These are phyloP conservation scores for Anaspis maculata DNA, from an alignment of 2,888 invertebrate genomes.

Conservation along the genomic window DNA sequence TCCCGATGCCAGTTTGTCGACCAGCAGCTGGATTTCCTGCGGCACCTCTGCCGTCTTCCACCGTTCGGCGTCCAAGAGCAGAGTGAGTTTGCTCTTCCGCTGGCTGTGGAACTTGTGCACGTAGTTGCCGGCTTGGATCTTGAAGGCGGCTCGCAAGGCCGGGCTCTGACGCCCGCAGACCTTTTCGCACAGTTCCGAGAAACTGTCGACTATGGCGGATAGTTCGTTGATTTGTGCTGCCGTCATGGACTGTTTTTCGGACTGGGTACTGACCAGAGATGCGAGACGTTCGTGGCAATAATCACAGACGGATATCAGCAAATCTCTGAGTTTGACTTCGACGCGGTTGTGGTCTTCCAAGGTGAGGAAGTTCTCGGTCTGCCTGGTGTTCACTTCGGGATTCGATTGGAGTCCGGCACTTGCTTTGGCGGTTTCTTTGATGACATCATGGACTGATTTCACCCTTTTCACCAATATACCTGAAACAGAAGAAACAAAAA, in stretches of 20 bases:
- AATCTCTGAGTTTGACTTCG: slow-evolving; percentile 62
- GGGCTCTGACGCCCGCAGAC: slow-evolving; percentile 67
- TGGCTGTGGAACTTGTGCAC: slow-evolving; percentile 87
- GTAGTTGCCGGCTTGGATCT: slow-evolving; percentile 83
- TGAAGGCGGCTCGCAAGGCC: slow-evolving; percentile 72
- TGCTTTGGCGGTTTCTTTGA: slow-evolving; percentile 64
- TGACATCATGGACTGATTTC: slow-evolving; percentile 64
- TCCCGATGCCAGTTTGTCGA: slow-evolving; percentile 52
- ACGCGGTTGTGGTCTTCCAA: slow-evolving; percentile 61
- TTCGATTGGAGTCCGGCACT: slow-evolving; percentile 46
- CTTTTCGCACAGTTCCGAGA: slow-evolving; percentile 66
- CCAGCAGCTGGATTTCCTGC: slow-evolving; percentile 76
- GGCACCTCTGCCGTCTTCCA: slow-evolving; percentile 94
- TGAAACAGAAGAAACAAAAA: slow-evolving; percentile 18
- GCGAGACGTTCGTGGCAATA: slow-evolving; percentile 90
- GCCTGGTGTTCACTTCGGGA: slow-evolving; percentile 32
- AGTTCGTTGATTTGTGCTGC: slow-evolving; percentile 70
- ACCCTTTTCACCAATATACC: slow-evolving; percentile 64
- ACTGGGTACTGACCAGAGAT: slow-evolving; percentile 73
- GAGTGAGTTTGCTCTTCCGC: slow-evolving; percentile 73
- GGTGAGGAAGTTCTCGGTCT: slow-evolving; percentile 61
- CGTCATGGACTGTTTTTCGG: slow-evolving; percentile 63
- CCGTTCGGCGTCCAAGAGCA: slow-evolving; percentile 80
- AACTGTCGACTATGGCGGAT: slow-evolving; percentile 67
- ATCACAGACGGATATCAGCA: slow-evolving; percentile 77